Base-by-base conservation (phyloP, 2,113 vertebrate genomes). In the Erinaceus europaeus region DNA sequence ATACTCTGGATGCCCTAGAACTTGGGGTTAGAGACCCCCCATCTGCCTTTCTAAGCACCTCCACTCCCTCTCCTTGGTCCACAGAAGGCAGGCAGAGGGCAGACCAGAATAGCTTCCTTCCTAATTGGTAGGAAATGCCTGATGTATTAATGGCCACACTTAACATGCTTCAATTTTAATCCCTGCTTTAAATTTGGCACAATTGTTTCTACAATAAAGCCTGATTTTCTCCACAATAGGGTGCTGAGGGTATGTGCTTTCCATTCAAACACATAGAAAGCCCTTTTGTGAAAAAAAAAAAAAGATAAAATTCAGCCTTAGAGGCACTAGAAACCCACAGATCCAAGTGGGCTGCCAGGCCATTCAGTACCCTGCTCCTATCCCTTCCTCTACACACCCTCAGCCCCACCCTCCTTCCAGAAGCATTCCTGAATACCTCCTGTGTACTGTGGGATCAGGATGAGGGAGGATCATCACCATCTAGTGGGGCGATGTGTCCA, bases 131-230 rank as follows among this genome's bases (percentile, higher is more conserved):
- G 64, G 61, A 78, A 65, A 81, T 62, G 38, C 34, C 80, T 67
- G 84, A 71, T 61, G 61, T 88, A 88, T 93, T 84, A 92, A 92
- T 0, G 34, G 50, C 6, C 52, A 40, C 65, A 81, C 83, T 94
- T 89, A 90, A 90, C 86, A 77, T 9, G 38, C 53, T 89, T 91
- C 74, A 12, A 62, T 90, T 91, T 95, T 90, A 92, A 92, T 82
- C 71, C 48, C 65, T 29, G 84, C 84, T 93, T 95, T 95, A 84
- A 91, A 94, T 92, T 36, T 77, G 74, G 74, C 69, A 81, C 77
- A 52, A 89, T 91, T 90, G 90, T 93, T 94, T 95, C 86, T 84
- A 93, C 82, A 93, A 91, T 89, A 68, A 91, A 90, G 90, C 42
- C 84, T 94, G 87, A 84, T 90, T 94, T 93, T 75, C 53, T 64